Base-by-base conservation (phyloP, 1,140 invertebrate species). In the Brachionus asplanchnoidis region DNA sequence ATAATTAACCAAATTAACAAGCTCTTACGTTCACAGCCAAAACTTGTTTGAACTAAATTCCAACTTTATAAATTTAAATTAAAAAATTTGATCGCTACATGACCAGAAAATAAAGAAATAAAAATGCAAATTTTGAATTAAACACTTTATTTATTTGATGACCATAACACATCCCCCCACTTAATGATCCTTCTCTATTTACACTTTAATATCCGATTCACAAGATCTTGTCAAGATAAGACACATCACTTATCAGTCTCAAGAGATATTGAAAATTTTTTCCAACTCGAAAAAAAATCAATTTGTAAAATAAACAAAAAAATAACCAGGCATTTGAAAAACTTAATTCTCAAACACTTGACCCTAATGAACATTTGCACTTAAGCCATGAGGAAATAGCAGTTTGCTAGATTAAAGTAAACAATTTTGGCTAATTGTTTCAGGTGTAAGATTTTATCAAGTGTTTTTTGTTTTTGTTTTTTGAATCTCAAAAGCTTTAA, bases 291-390 rank as follows among this genome's bases (percentile, higher is more conserved):
- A 40, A 5, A 68, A 66, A 68, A 68, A 32, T 68, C 66, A 68
- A 68, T 68, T 68, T 68, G 9, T 68, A 8, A n/a, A 68, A 40
- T 68, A 68, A 68, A 68, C 66, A 68, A 68, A 68, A 68, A 36
- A n/a, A n/a, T n/a, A n/a, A 14, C 66, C 4, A 68, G 2, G 28
- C 66, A 68, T 36, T 14, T 68, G 26, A 40, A 40, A 32, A 68
- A n/a, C 12, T 28, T 42, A 8, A 9, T 73, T 42, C 8, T 42
- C n/a, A 73, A 73, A 46, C 68, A 73, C 68, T 73, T 73, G 68
- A 73, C 68, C 68, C 68, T 73, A 14, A 73, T 73, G 12, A 40
- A 42, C 9, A 42, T 40, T 73, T 73, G 9, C 68, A 40, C 68
- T 73, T 73, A 11, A 40, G 32, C 32, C 17, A 73, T 44, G n/a